Percentiles rank a stretch among this genome's conserved stretches.
phyloP scores from a whole-genome alignment of 2,797 vertebrate species.

The Clamator glandarius region DNA sequence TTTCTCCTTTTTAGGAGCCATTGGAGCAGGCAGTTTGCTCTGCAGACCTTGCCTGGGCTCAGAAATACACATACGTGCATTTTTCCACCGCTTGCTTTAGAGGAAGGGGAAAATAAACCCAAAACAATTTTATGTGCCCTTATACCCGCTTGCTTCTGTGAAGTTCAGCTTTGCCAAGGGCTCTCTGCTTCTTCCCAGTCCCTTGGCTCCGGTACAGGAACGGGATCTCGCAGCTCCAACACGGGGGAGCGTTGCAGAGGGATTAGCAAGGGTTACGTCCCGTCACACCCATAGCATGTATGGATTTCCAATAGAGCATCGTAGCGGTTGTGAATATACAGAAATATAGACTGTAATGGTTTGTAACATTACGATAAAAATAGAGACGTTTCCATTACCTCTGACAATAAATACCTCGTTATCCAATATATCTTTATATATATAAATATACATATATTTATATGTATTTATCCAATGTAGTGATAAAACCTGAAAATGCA shows the following conservation, averaged over 20 bases:
- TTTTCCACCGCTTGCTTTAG: neutral
- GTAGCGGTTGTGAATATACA: neutral
- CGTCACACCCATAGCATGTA: neutral
- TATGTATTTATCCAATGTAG: conserved; percentile 26
- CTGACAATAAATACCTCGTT: conserved; percentile 52
- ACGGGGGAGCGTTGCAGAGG: neutral
- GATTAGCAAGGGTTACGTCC: neutral
- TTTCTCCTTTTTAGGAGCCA: neutral
- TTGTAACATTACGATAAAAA: conserved; percentile 58
- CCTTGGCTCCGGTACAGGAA: neutral
- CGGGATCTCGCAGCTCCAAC: neutral
- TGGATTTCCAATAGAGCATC: neutral
- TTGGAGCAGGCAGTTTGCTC: neutral
- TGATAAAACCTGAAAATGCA: conserved; percentile 50
- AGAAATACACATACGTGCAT: neutral
- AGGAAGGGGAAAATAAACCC: neutral
- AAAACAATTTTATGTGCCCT: neutral
- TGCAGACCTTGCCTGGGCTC: neutral
- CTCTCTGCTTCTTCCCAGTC: neutral
- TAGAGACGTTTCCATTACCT: conserved; percentile 54
- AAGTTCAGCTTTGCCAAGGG: conserved; percentile 12
- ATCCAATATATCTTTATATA: conserved; percentile 45
- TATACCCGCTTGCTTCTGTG: neutral
- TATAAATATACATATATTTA: conserved; percentile 46
- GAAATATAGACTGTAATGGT: conserved; percentile 10